phyloP scores from a whole-genome alignment of 2,888 invertebrate species.

The Cataglyphis cursor region DNA sequence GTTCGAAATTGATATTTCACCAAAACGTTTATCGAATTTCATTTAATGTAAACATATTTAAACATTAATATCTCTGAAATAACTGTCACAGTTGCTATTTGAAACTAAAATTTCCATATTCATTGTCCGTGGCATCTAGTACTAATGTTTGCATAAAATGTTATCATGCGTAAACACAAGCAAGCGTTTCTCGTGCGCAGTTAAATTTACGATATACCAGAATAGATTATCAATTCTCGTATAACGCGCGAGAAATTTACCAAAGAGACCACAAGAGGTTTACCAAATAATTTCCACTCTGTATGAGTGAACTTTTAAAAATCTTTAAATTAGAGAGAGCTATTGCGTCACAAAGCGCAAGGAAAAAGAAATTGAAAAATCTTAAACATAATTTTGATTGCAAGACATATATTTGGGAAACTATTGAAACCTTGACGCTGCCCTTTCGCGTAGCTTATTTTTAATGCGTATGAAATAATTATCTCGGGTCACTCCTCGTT shows the following conservation, averaged over 20 bases:
- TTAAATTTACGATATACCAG: constrained; percentile 39
- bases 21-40: constrained; percentile 23
- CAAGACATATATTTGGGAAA: not conserved
- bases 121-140: constrained; percentile 39
- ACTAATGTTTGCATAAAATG: constrained; percentile 50
- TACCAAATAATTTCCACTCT: not conserved
- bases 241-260: not conserved
- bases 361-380: not conserved
- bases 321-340: not conserved
- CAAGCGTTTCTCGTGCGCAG: constrained; percentile 8
- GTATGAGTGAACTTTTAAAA: constrained; percentile 22
- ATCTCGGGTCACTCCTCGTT: not conserved
- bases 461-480: not conserved
- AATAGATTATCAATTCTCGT: constrained; percentile 35
- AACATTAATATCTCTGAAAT: constrained; percentile 20
- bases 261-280: not conserved
- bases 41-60: not conserved
- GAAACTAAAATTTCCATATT: constrained; percentile 45
- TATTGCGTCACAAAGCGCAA: constrained; percentile 2
- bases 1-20: constrained; percentile 5
- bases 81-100: not conserved
- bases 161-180: constrained; percentile 33
- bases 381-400: not conserved
- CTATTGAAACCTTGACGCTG: not conserved
- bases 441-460: not conserved